These are phyloP conservation scores for Tethya wilhelma DNA, from an alignment of 37 sponge, comb jelly and placozoan genomes.

Conservation along the genomic window DNA sequence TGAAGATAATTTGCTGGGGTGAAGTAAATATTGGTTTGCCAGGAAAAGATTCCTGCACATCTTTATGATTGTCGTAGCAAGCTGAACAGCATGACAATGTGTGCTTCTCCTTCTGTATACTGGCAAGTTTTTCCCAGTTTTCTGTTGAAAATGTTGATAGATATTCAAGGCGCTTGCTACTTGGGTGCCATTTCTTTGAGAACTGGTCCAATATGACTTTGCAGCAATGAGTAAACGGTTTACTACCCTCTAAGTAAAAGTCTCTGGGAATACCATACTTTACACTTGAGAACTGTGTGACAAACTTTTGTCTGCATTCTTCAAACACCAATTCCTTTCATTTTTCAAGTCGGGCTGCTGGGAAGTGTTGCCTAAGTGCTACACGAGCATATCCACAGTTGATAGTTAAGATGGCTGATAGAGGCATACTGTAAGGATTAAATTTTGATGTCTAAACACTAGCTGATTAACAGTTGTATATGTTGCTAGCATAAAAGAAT, in stretches of 20 bases:
- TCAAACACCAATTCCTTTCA: neutral
- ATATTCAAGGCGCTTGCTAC: neutral
- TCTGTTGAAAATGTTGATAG: neutral
- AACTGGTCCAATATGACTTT: neutral
- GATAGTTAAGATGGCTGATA: neutral
- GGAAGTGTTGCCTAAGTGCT: neutral
- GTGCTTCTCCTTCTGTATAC: neutral
- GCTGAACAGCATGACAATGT: neutral
- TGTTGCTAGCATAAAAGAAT: too few relatives aligned
- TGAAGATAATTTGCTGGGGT: neutral
- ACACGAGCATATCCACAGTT: conserved; percentile 1
- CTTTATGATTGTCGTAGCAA: neutral
- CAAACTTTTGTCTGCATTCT: neutral
- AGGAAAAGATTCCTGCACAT: neutral
- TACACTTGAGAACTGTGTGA: neutral
- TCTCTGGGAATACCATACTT: neutral
- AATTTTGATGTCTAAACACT: too few relatives aligned
- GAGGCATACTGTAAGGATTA: too few relatives aligned
- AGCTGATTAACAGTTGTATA: too few relatives aligned
- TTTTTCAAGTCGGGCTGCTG: neutral
- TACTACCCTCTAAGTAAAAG: neutral
- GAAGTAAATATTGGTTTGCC: neutral
- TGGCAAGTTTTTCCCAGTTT: neutral
- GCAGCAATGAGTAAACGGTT: neutral
- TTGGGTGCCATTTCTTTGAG: neutral